Evolutionary conservation across 1,140 invertebrate genomes (phyloP), one percentile per base, ranked within the genome.

Genomic region (Leucophenga varia): DNA sequence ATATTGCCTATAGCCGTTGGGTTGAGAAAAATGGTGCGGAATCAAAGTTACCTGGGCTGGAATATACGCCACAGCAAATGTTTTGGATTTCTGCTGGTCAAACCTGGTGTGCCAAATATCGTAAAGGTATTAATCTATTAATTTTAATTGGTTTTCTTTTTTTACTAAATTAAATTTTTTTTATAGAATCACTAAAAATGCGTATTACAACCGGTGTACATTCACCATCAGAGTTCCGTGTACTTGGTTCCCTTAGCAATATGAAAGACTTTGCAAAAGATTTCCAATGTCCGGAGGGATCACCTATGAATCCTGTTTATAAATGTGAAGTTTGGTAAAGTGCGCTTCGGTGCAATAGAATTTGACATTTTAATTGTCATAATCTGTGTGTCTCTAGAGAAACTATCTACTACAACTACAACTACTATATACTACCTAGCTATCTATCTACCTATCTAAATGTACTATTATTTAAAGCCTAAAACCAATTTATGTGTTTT

Each of bases 161-260:
- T n/a, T 34, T 34, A 8, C 9, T 14, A 9, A 34, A 9, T 34
- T 6, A 5, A 7, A 38, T 38, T 42, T 42, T 21, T n/a, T 38
- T 41, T 49, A 81, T 84, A 36, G 89, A 93, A 78, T 80, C 86
- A 1, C 77, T 88, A 22, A 86, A 85, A 57, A 77, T 89, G 45
- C 79, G 86, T 19, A 86, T 91, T 51, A 84, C 86, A 3, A 89
- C 87, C 36, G 82, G 90, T 42, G 81, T 83, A 49, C 89, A 92
- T 68, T 89, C 89, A 14, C 90, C 89, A 0, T 86, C 85, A 17
- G 80, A 85, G 46, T 93, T 88, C 80, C 85, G 93, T 25, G 90
- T 97, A 1, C 79, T 89, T 34, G 93, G 94, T 4, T 90, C 93
- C 1, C 75, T 97, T 13, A 90, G 91, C 22, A 98, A 98, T 72